Percentiles rank a stretch among this genome's conserved stretches.
These are phyloP conservation scores for Pinna nobilis DNA, from an alignment of 1,140 invertebrate species.

Conservation along the genomic window DNA sequence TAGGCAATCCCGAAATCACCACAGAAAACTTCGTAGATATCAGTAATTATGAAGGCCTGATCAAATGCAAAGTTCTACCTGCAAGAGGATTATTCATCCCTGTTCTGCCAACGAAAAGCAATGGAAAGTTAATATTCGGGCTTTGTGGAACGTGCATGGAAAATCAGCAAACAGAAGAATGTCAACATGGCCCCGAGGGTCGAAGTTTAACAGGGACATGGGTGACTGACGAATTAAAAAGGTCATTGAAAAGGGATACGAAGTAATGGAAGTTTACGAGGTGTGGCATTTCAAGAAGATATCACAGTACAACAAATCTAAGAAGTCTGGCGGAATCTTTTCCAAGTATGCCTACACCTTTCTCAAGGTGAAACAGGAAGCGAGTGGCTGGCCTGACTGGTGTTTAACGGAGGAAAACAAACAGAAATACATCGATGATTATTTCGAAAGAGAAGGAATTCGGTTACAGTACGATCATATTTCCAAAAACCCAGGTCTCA, in stretches of 20 bases:
- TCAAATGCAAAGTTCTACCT: conserved; percentile 31
- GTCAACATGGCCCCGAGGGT: background rate
- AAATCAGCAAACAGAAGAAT: background rate
- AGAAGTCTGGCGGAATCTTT: conserved; percentile 31
- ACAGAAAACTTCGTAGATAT: conserved; percentile 12
- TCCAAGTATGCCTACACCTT: conserved; percentile 44
- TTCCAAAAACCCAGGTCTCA: conserved; percentile 67
- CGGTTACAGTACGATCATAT: conserved; percentile 66
- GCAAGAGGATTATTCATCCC: conserved; percentile 21
- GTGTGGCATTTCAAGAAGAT: conserved; percentile 30
- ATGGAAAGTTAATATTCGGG: conserved; percentile 23
- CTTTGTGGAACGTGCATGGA: conserved; percentile 23
- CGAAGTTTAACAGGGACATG: conserved; percentile 4
- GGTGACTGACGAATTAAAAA: background rate
- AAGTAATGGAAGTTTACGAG: conserved; percentile 30
- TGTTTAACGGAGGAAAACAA: conserved; percentile 37
- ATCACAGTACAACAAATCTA: conserved; percentile 37
- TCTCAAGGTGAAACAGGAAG: conserved; percentile 51
- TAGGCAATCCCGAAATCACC: conserved; percentile 24
- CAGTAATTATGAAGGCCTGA: conserved; percentile 13
- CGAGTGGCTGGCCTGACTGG: conserved; percentile 42
- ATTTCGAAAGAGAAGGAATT: conserved; percentile 66
- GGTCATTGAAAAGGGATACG: conserved; percentile 24
- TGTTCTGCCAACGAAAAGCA: conserved; percentile 12
- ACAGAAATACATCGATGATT: conserved; percentile 67